Evolutionary conservation across 2,888 invertebrate genomes (phyloP).

Genomic region (Leptopilina syphax): DNA sequence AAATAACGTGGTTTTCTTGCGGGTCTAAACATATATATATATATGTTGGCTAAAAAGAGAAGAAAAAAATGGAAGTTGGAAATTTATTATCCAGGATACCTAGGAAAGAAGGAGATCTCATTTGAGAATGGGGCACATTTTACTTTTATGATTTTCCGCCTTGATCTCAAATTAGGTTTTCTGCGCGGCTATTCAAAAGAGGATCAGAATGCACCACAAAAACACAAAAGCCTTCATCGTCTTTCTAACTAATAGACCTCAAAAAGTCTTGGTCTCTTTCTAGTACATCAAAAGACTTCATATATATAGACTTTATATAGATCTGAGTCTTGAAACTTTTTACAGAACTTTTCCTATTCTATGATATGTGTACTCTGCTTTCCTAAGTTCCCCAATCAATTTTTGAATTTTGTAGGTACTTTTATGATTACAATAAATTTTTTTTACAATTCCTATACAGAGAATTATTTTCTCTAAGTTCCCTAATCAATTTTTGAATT

Average conservation of each 20-base stretch:
- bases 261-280: not conserved
- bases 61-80: not conserved
- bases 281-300: too few relatives aligned
- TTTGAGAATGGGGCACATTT: conserved; percentile 25
- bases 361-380: too few relatives aligned
- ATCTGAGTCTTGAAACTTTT: not conserved
- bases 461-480: too few relatives aligned
- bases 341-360: too few relatives aligned
- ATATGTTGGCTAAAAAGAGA: not conserved
- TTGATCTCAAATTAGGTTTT: conserved; percentile 16
- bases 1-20: conserved; percentile 22
- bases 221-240: conserved; percentile 6
- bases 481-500: too few relatives aligned
- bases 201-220: conserved; percentile 8
- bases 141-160: conserved; percentile 28
- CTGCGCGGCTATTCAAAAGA: not conserved
- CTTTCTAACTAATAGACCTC: conserved; percentile 10
- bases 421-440: too few relatives aligned
- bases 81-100: conserved; percentile 22
- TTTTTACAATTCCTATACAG: too few relatives aligned
- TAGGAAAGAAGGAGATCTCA: conserved; percentile 15
- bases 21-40: too few relatives aligned
- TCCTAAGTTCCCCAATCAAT: too few relatives aligned
- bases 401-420: too few relatives aligned
- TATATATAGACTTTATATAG: not conserved